Percentiles rank a stretch among this genome's conserved stretches.
Conservation (phyloP, 2,797 vertebrate genomes). For the Smutsia gigantea region DNA sequence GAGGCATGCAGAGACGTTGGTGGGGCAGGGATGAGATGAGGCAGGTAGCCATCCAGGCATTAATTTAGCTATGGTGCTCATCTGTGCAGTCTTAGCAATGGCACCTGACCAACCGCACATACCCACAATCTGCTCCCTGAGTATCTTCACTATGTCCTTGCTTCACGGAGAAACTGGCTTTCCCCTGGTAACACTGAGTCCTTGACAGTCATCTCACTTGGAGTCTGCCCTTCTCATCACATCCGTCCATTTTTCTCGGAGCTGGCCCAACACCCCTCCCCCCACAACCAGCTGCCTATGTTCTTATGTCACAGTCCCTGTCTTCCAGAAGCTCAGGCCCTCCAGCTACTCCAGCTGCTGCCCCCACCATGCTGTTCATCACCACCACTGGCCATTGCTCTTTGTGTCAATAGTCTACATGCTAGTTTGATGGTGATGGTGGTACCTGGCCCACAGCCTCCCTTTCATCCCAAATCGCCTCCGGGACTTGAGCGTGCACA, state of each 20-base stretch:
- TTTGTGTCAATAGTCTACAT: background rate
- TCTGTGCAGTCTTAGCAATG: background rate
- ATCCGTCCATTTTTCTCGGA: background rate
- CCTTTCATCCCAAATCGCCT: background rate
- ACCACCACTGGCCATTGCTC: background rate
- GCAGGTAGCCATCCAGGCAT: no score
- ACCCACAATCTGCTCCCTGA: background rate
- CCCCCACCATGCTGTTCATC: background rate
- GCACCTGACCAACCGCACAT: accelerated
- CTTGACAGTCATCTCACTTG: background rate
- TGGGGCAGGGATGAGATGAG: accelerated
- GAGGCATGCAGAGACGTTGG: accelerated
- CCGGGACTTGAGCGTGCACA: background rate
- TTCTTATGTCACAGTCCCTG: background rate
- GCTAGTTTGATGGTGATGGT: background rate
- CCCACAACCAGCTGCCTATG: background rate
- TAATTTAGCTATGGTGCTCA: no score
- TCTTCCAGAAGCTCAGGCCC: background rate
- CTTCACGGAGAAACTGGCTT: no score
- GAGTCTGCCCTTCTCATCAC: background rate
- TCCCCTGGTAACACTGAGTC: no score
- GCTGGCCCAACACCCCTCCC: no score
- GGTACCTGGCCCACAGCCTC: background rate
- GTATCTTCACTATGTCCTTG: background rate
- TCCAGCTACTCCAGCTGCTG: no score